Evolutionary conservation across 2,888 invertebrate genomes (phyloP).

Genomic region (Odiellus spinosus): DNA sequence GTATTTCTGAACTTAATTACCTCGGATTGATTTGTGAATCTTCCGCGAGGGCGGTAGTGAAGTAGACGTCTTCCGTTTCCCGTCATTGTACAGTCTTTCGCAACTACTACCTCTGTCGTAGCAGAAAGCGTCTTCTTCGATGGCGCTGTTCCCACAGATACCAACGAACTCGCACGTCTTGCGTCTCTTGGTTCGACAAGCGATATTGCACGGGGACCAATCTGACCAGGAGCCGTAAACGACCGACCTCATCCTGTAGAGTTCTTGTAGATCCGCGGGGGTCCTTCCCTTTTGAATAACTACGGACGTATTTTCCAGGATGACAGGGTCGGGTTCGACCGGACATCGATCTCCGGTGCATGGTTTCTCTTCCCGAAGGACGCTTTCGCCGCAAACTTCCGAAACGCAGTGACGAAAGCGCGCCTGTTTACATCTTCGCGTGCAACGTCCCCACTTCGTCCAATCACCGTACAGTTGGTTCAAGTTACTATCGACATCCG

Average conservation of each 20-base stretch:
- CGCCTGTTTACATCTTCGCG: conserved; percentile 26
- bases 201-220: conserved; percentile 63
- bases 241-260: conserved; percentile 23
- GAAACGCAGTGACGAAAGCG: conserved; percentile 23
- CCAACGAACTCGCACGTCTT: conserved; percentile 56
- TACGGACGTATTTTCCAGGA: background rate
- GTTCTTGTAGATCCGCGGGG: conserved; percentile 24
- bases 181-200: conserved; percentile 60
- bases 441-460: conserved; percentile 28
- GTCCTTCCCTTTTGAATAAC: background rate
- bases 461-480: conserved; percentile 18
- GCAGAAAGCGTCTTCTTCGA: conserved; percentile 70
- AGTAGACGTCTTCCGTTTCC: conserved; percentile 5
- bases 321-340: conserved; percentile 1
- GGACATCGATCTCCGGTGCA: conserved; percentile 20
- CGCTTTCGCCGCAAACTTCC: conserved; percentile 23
- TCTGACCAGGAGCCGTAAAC: conserved; percentile 48
- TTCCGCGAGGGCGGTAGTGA: conserved; percentile 5
- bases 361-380: conserved; percentile 25
- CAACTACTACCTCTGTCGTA: conserved; percentile 66
- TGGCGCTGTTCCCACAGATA: conserved; percentile 57
- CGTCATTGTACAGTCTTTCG: conserved; percentile 41
- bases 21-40: background rate
- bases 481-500: no score
- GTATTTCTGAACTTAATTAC: no score